Conservation (phyloP, 2,113 vertebrate species). For the Antechinus stuartii region DNA sequence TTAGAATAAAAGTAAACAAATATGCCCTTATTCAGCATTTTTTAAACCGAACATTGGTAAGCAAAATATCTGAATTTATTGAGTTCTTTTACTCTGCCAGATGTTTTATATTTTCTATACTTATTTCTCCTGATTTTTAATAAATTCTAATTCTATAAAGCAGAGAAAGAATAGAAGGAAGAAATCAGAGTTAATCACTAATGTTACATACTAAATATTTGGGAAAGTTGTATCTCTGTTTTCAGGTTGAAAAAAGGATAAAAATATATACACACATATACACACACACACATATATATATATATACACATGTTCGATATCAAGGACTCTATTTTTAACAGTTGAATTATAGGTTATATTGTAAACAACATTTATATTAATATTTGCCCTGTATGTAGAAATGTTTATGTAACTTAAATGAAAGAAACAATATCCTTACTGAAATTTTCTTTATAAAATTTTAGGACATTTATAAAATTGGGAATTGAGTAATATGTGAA, state of each 20-base stretch:
- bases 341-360: slow-evolving; percentile 47
- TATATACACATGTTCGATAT: not conserved
- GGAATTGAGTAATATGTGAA: slow-evolving; percentile 47
- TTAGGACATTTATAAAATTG: slow-evolving; percentile 48
- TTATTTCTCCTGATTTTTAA: slow-evolving; percentile 48
- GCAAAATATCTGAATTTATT: not conserved
- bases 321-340: slow-evolving; percentile 21
- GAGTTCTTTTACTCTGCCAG: slow-evolving; percentile 2
- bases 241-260: slow-evolving; percentile 48
- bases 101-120: slow-evolving; percentile 41
- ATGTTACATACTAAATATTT: slow-evolving; percentile 49
- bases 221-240: slow-evolving; percentile 50
- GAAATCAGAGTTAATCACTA: slow-evolving; percentile 26
- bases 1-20: not conserved
- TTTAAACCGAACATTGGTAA: not conserved
- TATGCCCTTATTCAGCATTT: not conserved
- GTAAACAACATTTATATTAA: not conserved
- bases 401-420: not conserved
- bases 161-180: slow-evolving; percentile 35
- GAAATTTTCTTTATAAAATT: slow-evolving; percentile 56
- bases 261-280: too few relatives aligned
- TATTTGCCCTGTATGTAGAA: slow-evolving; percentile 39
- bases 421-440: slow-evolving; percentile 18
- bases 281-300: not conserved
- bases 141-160: slow-evolving; percentile 41